These are phyloP conservation scores for Dicyrtoma fusca DNA, from an alignment of 2,888 invertebrate genomes.

Conservation along the genomic window DNA sequence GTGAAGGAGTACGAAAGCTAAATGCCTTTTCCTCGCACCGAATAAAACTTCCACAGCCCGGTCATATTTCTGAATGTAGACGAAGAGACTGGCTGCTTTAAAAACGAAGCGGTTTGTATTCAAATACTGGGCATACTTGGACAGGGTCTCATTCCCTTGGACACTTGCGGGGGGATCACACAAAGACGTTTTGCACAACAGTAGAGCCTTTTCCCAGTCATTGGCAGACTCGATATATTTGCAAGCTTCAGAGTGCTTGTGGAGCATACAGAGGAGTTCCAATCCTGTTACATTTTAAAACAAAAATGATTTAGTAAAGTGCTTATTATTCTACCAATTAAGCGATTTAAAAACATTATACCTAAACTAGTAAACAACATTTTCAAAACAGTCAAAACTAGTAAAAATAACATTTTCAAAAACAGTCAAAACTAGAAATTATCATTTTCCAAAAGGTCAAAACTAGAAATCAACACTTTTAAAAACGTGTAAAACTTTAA, in stretches of 20 bases:
- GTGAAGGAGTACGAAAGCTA: slow-evolving; percentile 47
- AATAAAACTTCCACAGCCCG: slow-evolving; percentile 53
- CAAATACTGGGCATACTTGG: slow-evolving; percentile 53
- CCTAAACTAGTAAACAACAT: not conserved
- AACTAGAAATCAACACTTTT: no score
- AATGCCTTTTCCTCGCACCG: slow-evolving; percentile 51
- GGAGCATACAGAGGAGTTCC: slow-evolving; percentile 51
- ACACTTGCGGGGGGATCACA: slow-evolving; percentile 38
- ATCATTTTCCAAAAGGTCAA: no score
- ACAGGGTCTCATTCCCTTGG: slow-evolving; percentile 48
- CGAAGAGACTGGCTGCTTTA: slow-evolving; percentile 51
- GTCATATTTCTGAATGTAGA: slow-evolving; percentile 52
- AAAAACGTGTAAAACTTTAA: no score
- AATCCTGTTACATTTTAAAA: slow-evolving; percentile 39
- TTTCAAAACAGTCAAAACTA: no score
- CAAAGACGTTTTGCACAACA: slow-evolving; percentile 52
- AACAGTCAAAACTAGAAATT: slow-evolving; percentile 52
- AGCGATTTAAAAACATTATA: no score
- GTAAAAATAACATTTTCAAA: slow-evolving; percentile 50
- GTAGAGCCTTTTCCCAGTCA: slow-evolving; percentile 52
- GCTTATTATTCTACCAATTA: no score
- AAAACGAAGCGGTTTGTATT: slow-evolving; percentile 51
- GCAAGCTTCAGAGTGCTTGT: slow-evolving; percentile 53
- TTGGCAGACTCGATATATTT: slow-evolving; percentile 55
- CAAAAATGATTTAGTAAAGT: not conserved